Percentiles rank a stretch among this genome's conserved stretches.
These are phyloP conservation scores for Drosophila colorata DNA, from an alignment of 2,888 invertebrate species.

Conservation along the genomic window DNA sequence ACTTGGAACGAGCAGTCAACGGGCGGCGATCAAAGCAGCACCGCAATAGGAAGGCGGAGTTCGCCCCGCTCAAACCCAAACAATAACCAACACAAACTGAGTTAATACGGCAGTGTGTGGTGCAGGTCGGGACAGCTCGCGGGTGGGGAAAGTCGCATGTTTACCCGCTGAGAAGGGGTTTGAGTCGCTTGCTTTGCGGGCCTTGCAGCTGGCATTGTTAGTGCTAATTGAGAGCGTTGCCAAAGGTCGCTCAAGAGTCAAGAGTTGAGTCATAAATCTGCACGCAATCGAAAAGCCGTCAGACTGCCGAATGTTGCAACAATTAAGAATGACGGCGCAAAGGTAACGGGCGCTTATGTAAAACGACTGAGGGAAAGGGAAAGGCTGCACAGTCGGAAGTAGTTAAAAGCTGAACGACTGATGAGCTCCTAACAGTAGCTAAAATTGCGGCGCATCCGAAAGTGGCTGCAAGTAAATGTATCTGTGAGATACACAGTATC, in stretches of 20 bases:
- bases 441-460: conserved; percentile 1
- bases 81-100: conserved; percentile 13
- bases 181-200: conserved; percentile 26
- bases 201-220: too few species aligned
- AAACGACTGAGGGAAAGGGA: conserved; percentile 20
- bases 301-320: neutral
- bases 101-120: conserved; percentile 18
- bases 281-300: conserved; percentile 17
- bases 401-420: conserved; percentile 10
- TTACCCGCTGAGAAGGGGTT: too few species aligned
- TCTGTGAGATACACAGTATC: conserved; percentile 23
- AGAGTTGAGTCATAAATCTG: conserved; percentile 41
- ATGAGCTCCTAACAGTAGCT: conserved; percentile 5
- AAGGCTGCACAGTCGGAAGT: conserved; percentile 34
- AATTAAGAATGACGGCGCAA: conserved; percentile 35
- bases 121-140: conserved; percentile 2
- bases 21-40: conserved; percentile 37
- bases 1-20: conserved; percentile 38
- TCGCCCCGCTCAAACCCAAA: neutral
- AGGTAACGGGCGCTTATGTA: conserved; percentile 21
- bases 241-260: neutral
- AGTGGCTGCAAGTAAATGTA: neutral
- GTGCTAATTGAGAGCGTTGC: conserved; percentile 29
- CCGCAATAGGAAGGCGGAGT: neutral
- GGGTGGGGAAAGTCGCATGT: too few species aligned